Conservation (phyloP, 2,797 vertebrate genomes). For the Acridotheres tristis region DNA sequence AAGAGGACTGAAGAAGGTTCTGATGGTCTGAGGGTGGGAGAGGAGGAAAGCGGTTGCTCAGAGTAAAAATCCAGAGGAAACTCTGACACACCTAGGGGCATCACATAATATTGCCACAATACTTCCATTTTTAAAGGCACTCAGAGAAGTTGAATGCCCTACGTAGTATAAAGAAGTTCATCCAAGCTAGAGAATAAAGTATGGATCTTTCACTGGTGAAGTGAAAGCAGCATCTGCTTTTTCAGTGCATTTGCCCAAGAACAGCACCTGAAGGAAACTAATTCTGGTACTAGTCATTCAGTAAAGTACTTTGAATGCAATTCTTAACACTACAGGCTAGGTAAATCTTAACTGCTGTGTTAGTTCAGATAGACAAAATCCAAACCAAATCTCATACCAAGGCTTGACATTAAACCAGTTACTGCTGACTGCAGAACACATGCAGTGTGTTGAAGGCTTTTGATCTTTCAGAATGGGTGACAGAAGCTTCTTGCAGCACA, state of each 20-base stretch:
- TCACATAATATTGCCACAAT: background rate
- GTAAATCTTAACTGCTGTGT: background rate
- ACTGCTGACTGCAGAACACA: background rate
- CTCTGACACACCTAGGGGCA: rapidly evolving
- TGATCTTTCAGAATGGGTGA: background rate
- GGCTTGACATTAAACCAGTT: background rate
- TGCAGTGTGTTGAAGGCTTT: background rate
- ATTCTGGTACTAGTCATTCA: background rate
- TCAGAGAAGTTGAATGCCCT: background rate
- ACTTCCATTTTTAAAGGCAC: background rate
- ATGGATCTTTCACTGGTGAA: background rate
- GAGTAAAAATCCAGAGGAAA: background rate
- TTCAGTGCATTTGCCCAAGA: background rate
- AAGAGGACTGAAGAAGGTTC: background rate
- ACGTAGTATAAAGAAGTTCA: background rate
- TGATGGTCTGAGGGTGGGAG: background rate
- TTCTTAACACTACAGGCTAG: background rate
- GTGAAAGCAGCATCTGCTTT: background rate
- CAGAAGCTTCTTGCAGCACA: background rate
- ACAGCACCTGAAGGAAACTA: background rate
- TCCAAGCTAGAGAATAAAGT: background rate
- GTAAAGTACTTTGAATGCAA: background rate
- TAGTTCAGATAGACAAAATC: background rate
- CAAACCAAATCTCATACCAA: background rate
- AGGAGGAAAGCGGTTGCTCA: background rate